These are phyloP conservation scores for Hedychridium roseum DNA, from an alignment of 2,888 invertebrate species.

Conservation along the genomic window DNA sequence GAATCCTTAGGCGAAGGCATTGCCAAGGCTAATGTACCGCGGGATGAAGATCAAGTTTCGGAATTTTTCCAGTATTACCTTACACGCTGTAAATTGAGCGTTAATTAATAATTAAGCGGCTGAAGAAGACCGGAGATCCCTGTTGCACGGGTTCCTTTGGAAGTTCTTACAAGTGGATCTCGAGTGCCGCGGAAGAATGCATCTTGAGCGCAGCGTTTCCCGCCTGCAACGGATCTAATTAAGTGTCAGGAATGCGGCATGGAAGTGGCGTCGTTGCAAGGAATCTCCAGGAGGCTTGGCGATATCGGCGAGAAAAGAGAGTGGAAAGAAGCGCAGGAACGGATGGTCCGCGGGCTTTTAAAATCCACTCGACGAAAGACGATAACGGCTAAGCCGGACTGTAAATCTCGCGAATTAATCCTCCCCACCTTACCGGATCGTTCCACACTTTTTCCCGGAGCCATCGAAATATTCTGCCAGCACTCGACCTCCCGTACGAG, in stretches of 20 bases:
- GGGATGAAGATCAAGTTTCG: too few relatives aligned
- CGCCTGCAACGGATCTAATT: slow-evolving; percentile 38
- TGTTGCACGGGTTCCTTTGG: too few relatives aligned
- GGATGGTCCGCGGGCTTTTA: slow-evolving; percentile 34
- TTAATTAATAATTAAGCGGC: too few relatives aligned
- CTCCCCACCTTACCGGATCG: slow-evolving; percentile 18
- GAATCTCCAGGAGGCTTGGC: slow-evolving; percentile 36
- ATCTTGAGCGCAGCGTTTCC: slow-evolving; percentile 30
- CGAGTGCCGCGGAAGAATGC: slow-evolving; percentile 17
- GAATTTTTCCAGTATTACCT: too few relatives aligned
- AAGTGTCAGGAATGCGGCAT: slow-evolving; percentile 40
- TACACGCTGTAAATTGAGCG: too few relatives aligned
- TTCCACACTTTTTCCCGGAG: background rate
- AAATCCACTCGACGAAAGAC: slow-evolving; percentile 45
- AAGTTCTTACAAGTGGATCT: too few relatives aligned
- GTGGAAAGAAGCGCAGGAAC: slow-evolving; percentile 9
- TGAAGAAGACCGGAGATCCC: too few relatives aligned
- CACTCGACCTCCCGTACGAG: background rate
- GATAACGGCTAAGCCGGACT: slow-evolving; percentile 41
- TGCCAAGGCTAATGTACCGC: too few relatives aligned
- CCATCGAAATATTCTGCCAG: background rate
- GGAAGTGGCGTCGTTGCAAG: slow-evolving; percentile 40
- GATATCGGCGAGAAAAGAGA: slow-evolving; percentile 31
- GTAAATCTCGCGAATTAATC: slow-evolving; percentile 46
- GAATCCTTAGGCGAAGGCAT: too few relatives aligned